A percentile compares a stretch with the other conserved stretches of the same genome.
phyloP scores from a whole-genome alignment of 30 jellyfish, hydroid and myxozoan genomes.

The Cassiopea xamachana region DNA sequence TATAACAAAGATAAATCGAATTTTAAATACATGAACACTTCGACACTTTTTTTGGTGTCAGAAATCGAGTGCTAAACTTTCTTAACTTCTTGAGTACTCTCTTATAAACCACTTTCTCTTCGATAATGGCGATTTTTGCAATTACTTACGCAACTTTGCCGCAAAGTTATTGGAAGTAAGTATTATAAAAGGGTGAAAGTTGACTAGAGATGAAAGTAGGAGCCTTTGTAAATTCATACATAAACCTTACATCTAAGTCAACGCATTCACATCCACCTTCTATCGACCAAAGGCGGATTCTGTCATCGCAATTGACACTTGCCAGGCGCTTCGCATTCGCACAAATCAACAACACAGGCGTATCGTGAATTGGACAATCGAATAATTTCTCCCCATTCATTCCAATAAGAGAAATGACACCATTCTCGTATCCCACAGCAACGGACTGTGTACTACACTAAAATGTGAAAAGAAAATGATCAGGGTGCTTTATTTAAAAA shows the following conservation, averaged over 20 bases:
- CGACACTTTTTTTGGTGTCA: too few species aligned
- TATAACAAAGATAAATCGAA: too few species aligned
- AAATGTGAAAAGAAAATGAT: neutral
- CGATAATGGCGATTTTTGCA: too few species aligned
- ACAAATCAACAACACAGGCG: slow-evolving; percentile 21
- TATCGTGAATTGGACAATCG: slow-evolving; percentile 26
- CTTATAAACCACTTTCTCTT: too few species aligned
- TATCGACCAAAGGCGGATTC: slow-evolving; percentile 33
- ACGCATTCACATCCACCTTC: slow-evolving; percentile 5
- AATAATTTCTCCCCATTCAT: slow-evolving; percentile 34
- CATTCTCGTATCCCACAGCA: slow-evolving; percentile 65
- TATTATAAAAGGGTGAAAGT: neutral
- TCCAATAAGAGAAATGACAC: slow-evolving; percentile 19
- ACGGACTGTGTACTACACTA: slow-evolving; percentile 38
- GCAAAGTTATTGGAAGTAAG: too few species aligned
- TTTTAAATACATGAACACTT: too few species aligned
- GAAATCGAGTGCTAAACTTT: too few species aligned
- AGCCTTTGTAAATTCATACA: neutral
- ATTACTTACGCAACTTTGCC: too few species aligned
- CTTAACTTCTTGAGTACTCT: too few species aligned
- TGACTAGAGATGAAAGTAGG: neutral
- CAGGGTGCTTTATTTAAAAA: too few species aligned
- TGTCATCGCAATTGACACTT: slow-evolving; percentile 32
- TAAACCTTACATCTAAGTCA: neutral
- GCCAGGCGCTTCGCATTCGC: slow-evolving; percentile 29